Conservation (phyloP, 1,140 invertebrate genomes). For the Drosophila gunungcola region DNA sequence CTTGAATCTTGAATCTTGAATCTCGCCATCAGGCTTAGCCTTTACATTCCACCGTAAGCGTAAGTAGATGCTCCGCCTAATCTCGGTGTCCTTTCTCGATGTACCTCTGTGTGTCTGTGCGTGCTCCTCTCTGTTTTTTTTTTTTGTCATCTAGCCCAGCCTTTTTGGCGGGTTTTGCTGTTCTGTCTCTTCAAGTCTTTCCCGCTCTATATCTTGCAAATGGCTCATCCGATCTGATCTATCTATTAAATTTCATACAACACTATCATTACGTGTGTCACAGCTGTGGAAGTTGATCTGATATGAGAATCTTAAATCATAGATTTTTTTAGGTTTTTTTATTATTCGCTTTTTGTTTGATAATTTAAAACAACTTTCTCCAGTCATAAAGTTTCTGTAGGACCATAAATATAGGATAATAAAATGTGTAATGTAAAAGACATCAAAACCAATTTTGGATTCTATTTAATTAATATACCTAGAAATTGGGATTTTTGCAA, state of each 20-base stretch:
- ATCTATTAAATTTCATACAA: constrained; percentile 1
- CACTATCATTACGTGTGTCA: constrained; percentile 4
- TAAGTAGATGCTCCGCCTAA: constrained; percentile 65
- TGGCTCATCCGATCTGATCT: constrained; percentile 8
- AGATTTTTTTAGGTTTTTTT: not conserved
- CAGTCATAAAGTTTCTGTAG: not conserved
- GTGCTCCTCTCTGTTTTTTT: constrained; percentile 26
- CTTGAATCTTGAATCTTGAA: no score
- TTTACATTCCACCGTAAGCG: constrained; percentile 71
- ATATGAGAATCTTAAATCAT: not conserved
- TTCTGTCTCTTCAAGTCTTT: constrained; percentile 6
- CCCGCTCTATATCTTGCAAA: constrained; percentile 17
- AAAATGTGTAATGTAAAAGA: no score
- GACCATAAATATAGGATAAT: not conserved
- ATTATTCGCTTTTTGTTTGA: not conserved
- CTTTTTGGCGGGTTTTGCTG: constrained; percentile 5
- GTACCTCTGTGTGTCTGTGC: constrained; percentile 41
- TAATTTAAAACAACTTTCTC: not conserved
- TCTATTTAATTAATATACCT: no score
- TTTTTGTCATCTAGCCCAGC: not conserved
- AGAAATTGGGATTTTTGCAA: no score
- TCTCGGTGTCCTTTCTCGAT: constrained; percentile 42
- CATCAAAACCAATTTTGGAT: no score
- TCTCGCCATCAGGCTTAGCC: constrained; percentile 48
- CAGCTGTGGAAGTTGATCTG: not conserved